Percentiles rank a stretch among this genome's conserved stretches.
phyloP scores from a whole-genome alignment of 2,797 vertebrate species.

The Limnodromus scolopaceus region DNA sequence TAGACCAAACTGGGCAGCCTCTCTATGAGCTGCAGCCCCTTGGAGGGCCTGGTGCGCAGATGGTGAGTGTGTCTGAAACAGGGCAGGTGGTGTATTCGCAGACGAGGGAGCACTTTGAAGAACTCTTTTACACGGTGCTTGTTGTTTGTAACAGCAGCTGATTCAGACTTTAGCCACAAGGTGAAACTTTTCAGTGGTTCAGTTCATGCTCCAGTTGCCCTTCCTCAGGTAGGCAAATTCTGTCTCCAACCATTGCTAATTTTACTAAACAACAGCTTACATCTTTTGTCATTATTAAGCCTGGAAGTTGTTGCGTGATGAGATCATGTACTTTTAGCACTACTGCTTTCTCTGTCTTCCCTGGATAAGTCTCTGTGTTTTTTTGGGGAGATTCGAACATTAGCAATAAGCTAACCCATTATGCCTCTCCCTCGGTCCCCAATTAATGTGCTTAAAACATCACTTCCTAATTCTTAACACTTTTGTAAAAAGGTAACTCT shows the following conservation, averaged over 20 bases:
- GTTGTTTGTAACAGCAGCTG: background rate
- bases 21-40: constrained; percentile 78
- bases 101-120: background rate
- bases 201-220: background rate
- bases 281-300: background rate
- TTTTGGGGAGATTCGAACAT: background rate
- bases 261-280: background rate
- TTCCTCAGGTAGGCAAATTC: background rate
- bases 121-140: background rate
- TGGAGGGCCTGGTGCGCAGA: constrained; percentile 45
- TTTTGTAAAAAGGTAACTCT: background rate
- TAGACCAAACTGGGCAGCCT: constrained; percentile 75
- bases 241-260: background rate
- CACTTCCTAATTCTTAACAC: background rate
- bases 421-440: rapidly evolving
- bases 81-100: background rate
- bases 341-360: background rate
- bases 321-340: background rate
- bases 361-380: background rate
- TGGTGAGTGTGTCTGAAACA: constrained; percentile 77
- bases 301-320: background rate
- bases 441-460: background rate
- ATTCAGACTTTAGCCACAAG: background rate
- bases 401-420: background rate
- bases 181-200: background rate